Base-by-base conservation (phyloP, 2,113 vertebrate species). In the Corydoras sp. region DNA sequence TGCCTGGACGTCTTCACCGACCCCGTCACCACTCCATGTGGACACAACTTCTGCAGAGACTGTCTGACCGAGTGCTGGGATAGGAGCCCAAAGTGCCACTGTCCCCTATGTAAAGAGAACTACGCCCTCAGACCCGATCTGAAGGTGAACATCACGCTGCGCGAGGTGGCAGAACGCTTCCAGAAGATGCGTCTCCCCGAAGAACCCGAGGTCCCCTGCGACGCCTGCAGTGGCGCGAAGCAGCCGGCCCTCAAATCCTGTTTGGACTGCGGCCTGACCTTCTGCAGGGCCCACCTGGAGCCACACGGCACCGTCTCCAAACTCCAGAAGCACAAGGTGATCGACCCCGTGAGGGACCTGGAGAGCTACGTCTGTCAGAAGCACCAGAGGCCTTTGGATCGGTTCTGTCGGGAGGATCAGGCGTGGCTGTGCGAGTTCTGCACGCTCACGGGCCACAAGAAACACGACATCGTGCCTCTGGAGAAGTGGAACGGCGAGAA, bases 81-180 rank as follows among this genome's bases (percentile, higher is more conserved):
- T 5, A 15, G 15, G 6, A 53, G 6, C 10, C 4, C 31, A 0
- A 11, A 56, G 2, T 62, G 18, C 9, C 31, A 10, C 8, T 74
- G 76, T 48, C 63, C 76, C 14, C n/a, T 62, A 6, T 78, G 68
- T 63, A 71, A 62, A 69, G 68, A 51, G n/a, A 3, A 50, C 18
- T 76, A 67, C 35, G 14, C 4, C 4, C 43, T n/a, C 12, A 15
- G 51, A 14, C 72, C 68, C 56, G 58, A 74, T 6, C 15, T 71
- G 9, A 55, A 58, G 14, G 58, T 83, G 66, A 83, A 85, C 74
- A 82, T 67, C 0, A 68, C 11, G 12, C 79, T 81, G 69, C 74
- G 72, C 58, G 81, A 82, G 0, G 48, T 84, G 10, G 79, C 82
- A 62, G 75, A 84, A 35, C 80, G 69, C 51, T 85, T 79, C 29